phyloP scores from a whole-genome alignment of 2,888 invertebrate genomes.

The Ellobium chinense region DNA sequence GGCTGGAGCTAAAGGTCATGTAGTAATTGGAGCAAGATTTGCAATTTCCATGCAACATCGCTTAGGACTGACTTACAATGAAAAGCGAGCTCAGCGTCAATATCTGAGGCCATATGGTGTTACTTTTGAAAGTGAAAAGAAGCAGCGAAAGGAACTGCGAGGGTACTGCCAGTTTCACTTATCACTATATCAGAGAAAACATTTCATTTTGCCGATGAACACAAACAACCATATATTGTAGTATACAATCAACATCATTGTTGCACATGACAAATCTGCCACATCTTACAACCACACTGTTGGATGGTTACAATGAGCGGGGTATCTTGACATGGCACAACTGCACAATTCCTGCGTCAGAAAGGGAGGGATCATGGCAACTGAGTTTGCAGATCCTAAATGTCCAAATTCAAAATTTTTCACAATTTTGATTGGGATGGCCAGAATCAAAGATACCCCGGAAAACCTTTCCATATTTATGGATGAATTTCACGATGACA shows the following conservation, averaged over 20 bases:
- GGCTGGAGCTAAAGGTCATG: not conserved
- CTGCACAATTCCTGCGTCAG: not conserved
- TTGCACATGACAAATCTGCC: not conserved
- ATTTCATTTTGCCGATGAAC: not conserved
- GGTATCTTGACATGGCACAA: conserved; percentile 17
- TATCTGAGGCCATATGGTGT: not conserved
- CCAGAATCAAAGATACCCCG: conserved; percentile 10
- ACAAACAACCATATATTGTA: not conserved
- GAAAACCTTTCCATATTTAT: conserved; percentile 3
- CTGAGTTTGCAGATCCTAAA: conserved; percentile 20
- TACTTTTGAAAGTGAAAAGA: not conserved
- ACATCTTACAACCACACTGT: not conserved
- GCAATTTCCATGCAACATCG: not conserved
- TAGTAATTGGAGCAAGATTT: not conserved
- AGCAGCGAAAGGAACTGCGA: not conserved
- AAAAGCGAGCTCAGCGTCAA: not conserved
- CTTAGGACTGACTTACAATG: not conserved
- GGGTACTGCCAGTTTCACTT: not conserved
- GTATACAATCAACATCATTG: not conserved
- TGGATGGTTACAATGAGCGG: conserved; percentile 17
- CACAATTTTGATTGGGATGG: conserved; percentile 24
- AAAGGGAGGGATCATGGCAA: conserved; percentile 22
- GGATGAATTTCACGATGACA: not conserved
- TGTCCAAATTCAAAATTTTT: conserved; percentile 1
- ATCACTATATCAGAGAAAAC: not conserved